Conservation (phyloP, 2,888 invertebrate genomes). For the Macrophya alboannulata region DNA sequence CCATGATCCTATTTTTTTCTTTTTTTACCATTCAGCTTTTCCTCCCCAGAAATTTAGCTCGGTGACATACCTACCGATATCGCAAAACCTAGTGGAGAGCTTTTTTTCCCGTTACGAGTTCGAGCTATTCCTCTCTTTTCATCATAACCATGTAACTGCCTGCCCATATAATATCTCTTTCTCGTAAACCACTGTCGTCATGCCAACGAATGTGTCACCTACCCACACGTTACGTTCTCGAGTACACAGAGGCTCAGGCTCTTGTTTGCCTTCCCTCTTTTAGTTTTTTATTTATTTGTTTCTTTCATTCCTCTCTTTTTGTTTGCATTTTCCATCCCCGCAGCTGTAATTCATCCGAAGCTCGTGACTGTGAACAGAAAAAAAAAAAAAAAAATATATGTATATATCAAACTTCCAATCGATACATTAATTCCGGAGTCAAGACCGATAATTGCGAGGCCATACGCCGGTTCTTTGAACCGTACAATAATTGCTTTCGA, state of each 20-base stretch:
- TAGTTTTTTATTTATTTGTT: background rate
- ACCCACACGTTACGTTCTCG: constrained; percentile 3
- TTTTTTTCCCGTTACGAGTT: background rate
- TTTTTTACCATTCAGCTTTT: background rate
- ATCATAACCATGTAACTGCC: background rate
- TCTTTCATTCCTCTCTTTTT: constrained; percentile 4
- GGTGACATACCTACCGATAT: background rate
- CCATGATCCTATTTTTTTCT: background rate
- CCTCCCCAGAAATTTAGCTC: background rate
- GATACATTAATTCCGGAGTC: constrained; percentile 23
- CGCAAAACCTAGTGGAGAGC: background rate
- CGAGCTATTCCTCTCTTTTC: background rate
- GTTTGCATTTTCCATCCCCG: background rate
- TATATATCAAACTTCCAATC: constrained; percentile 32
- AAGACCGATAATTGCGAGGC: constrained; percentile 45
- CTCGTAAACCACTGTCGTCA: background rate
- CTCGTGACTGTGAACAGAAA: constrained; percentile 11
- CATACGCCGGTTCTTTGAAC: constrained; percentile 1
- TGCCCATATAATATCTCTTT: constrained; percentile 17
- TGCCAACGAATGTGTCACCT: constrained; percentile 25
- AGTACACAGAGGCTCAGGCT: background rate
- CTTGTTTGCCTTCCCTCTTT: background rate
- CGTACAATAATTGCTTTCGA: constrained; percentile 18
- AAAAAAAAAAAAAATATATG: too few species aligned
- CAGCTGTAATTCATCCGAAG: constrained; percentile 23